Percentiles rank a stretch among this genome's conserved stretches.
Conservation (phyloP, 2,888 invertebrate species). For the Emmelina monodactyla region DNA sequence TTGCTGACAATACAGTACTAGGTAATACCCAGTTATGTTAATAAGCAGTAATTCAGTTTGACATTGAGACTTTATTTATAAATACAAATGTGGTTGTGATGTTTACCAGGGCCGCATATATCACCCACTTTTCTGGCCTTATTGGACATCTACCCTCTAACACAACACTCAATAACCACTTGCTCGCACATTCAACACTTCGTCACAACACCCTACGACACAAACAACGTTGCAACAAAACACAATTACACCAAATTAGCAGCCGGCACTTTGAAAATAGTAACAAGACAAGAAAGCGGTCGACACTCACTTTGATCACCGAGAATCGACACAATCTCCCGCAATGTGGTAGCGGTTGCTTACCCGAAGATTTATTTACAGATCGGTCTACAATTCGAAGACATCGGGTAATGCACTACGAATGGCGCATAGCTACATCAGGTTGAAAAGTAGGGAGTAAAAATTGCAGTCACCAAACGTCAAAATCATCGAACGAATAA, state of each 20-base stretch:
- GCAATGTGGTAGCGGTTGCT: neutral
- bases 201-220: slow-evolving; percentile 9
- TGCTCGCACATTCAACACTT: no score
- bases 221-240: slow-evolving; percentile 30
- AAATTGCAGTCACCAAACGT: slow-evolving; percentile 58
- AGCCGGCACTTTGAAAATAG: slow-evolving; percentile 34
- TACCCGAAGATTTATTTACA: slow-evolving; percentile 32
- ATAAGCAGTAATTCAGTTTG: no score
- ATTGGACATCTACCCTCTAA: no score
- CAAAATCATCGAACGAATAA: slow-evolving; percentile 36
- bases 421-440: slow-evolving; percentile 62
- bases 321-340: slow-evolving; percentile 1
- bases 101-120: no score
- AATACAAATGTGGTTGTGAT: no score
- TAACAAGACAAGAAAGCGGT: slow-evolving; percentile 17
- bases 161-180: no score
- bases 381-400: slow-evolving; percentile 39
- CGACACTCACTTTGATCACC: slow-evolving; percentile 18
- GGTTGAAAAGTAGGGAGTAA: slow-evolving; percentile 59
- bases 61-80: no score
- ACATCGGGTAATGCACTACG: slow-evolving; percentile 46
- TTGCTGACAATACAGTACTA: no score
- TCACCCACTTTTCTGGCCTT: no score
- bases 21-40: no score
- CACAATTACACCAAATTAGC: slow-evolving; percentile 29